Evolutionary conservation across 2,113 vertebrate species (phyloP), one percentile per base, ranked within the genome.

Genomic region (Polypterus bichir): DNA sequence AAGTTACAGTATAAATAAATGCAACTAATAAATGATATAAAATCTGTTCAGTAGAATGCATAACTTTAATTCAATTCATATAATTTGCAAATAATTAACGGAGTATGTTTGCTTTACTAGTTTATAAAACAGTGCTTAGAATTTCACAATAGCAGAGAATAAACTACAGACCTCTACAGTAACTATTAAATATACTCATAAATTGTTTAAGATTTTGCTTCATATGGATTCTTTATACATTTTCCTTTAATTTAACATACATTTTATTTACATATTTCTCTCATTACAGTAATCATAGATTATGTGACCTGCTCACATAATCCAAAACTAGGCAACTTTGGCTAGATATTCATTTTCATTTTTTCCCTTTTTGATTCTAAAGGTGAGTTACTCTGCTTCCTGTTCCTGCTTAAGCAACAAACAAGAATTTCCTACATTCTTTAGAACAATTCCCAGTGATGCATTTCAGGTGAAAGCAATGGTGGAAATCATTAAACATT

Each of bases 371-470:
- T 66, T 60, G 10, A 5, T 5, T 53, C 6, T 62, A 11, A 7
- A 87, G 83, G 79, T 87, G 11, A 88, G 85, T 55, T 79, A 83
- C 68, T 88, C 76, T 65, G 76, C 86, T 44, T 83, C 84, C 1
- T 86, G 85, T 51, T 59, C 80, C 3, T 80, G 83, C 53, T 68
- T 87, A 52, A 86, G 83, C 48, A 51, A 87, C 64, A 83, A 82
- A 61, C 49, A 65, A 4, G 75, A 81, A 63, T 76, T 76, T 52
- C 83, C 81, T 0, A 69, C 48, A 2, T 85, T 85, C 64, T 79
- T 84, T 65, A 78, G 85, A 69, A 87, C 83, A 7, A 77, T 86
- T 6, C 79, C 85, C 1, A 85, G 83, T 56, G 85, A 87, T 47
- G 68, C 78, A 49, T 82, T 77, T 51, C 85, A 87, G 69, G 81